Conservation (phyloP, 2,888 invertebrate genomes). For the Frankliniella fusca region DNA sequence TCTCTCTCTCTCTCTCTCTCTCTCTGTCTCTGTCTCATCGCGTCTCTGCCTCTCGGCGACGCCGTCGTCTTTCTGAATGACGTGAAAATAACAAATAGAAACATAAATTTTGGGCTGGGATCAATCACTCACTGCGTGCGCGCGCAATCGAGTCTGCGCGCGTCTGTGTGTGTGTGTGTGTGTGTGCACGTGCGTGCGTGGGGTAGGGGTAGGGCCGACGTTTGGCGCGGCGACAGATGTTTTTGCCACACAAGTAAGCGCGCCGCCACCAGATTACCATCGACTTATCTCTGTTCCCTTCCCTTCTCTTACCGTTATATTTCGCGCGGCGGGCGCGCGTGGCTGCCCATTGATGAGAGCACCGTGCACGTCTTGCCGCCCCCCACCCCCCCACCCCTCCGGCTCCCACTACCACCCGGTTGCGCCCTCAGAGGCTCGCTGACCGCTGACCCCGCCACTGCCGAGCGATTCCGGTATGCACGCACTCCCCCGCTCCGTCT, state of each 20-base stretch:
- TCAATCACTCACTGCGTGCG: constrained; percentile 22
- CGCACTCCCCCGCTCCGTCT: too few relatives aligned
- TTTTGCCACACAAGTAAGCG: constrained; percentile 10
- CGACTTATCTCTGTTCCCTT: neutral
- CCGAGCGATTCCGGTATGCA: too few relatives aligned
- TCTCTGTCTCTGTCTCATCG: neutral
- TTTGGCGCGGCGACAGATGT: constrained; percentile 5
- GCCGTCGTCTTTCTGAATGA: neutral
- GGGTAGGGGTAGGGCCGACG: neutral
- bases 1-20: neutral
- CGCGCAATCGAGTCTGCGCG: neutral
- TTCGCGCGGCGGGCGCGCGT: too few relatives aligned
- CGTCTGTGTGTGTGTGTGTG: neutral
- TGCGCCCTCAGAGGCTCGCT: neutral
- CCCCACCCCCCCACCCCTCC: too few relatives aligned
- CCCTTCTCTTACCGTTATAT: neutral
- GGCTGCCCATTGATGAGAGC: too few relatives aligned
- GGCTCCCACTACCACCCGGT: neutral
- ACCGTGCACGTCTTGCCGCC: too few relatives aligned
- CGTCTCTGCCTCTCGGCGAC: neutral
- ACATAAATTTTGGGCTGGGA: constrained; percentile 11
- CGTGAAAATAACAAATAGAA: constrained; percentile 22
- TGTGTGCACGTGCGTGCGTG: neutral
- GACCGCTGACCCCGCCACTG: too few relatives aligned
- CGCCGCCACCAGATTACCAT: neutral